Evolutionary conservation across 2,113 vertebrate species (phyloP).

Genomic region (Ginglymostoma cirratum): DNA sequence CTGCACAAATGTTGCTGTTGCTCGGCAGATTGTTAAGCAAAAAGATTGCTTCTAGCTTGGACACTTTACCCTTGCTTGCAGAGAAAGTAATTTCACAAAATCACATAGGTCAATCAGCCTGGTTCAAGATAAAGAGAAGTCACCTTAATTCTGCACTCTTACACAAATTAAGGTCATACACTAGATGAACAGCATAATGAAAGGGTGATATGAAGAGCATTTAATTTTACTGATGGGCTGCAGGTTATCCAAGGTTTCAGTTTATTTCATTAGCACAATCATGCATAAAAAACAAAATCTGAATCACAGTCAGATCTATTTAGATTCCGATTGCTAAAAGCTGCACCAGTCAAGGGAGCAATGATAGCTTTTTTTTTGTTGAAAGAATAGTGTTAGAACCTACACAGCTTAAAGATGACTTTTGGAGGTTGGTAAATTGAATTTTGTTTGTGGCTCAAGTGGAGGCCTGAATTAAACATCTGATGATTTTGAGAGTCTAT

Average conservation of each 20-base stretch:
- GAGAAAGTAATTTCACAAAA: conserved; percentile 17
- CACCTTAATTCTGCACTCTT: conserved; percentile 21
- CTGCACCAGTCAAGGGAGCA: neutral
- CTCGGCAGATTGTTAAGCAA: neutral
- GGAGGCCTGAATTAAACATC: neutral
- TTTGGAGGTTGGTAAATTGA: neutral
- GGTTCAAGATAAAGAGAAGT: neutral
- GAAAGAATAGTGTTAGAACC: neutral
- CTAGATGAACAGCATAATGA: neutral
- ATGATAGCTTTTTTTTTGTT: neutral
- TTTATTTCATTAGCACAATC: neutral
- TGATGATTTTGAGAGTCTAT: neutral
- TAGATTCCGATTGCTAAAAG: neutral
- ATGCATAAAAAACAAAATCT: neutral
- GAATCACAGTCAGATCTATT: neutral
- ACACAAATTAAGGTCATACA: conserved; percentile 10
- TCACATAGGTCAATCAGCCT: neutral
- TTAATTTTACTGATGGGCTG: neutral
- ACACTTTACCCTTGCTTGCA: neutral
- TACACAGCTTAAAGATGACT: neutral
- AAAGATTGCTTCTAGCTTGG: neutral
- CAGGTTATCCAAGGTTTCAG: neutral
- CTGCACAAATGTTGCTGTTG: neutral
- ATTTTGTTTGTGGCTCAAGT: neutral
- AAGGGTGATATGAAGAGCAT: neutral